A percentile compares a stretch with the other conserved stretches of the same genome.
Evolutionary conservation across 2,113 vertebrate species (phyloP).

Genomic region (Perccottus glenii): DNA sequence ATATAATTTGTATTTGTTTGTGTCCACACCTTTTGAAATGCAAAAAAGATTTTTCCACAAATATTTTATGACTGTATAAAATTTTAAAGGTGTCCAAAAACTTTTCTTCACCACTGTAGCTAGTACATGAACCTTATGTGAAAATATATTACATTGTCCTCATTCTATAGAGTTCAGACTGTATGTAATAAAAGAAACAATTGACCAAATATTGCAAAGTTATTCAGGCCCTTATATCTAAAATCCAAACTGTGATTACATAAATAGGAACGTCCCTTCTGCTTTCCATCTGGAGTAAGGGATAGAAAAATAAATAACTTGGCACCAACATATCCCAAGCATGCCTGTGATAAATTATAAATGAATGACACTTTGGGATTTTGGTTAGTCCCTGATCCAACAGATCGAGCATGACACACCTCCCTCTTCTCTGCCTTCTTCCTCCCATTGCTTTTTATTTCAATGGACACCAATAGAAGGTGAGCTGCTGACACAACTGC

Average conservation of each 20-base stretch:
- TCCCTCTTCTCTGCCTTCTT: constrained; percentile 8
- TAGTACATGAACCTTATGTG: no score
- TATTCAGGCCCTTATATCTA: no score
- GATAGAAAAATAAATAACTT: constrained; percentile 4
- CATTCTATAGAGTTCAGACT: neutral
- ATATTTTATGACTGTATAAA: no score
- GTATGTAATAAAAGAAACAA: no score
- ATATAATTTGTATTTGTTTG: no score
- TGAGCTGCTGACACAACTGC: neutral
- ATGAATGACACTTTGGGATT: neutral
- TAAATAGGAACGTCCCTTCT: neutral
- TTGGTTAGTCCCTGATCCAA: neutral
- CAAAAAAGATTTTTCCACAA: no score
- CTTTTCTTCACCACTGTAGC: no score
- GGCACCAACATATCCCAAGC: neutral
- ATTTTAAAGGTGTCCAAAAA: no score
- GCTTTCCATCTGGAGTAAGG: neutral
- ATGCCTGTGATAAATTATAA: neutral
- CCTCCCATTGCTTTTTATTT: constrained; percentile 5
- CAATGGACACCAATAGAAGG: neutral
- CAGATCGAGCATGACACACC: constrained; percentile 8
- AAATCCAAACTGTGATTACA: no score
- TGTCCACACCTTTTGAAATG: no score
- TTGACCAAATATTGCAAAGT: no score
- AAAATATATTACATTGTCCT: no score